Conservation (phyloP, 2,113 vertebrate species). For the Benitochromis conjunctus region DNA sequence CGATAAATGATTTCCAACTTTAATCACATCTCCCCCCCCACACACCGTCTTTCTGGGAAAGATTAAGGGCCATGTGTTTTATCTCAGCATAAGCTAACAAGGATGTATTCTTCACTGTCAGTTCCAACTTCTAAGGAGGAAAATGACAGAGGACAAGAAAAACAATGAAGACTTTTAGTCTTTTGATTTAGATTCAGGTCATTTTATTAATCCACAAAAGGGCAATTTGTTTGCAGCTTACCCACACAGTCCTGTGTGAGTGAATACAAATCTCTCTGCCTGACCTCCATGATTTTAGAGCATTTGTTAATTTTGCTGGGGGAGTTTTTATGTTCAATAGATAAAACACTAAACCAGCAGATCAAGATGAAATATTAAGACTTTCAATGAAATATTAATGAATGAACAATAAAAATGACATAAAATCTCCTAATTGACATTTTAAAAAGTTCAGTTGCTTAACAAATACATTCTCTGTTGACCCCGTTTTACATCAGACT, state of each 20-base stretch:
- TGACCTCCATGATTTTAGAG: not conserved
- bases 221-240: not conserved
- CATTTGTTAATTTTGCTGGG: not conserved
- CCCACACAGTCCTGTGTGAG: not conserved
- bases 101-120: not conserved
- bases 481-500: not conserved
- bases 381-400: not conserved
- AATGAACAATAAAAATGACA: not conserved
- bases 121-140: not conserved
- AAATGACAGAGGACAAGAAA: not conserved
- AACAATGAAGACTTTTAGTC: not conserved
- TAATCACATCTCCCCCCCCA: conserved; percentile 26
- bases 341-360: not conserved
- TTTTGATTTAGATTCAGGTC: not conserved
- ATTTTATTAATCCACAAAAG: not conserved
- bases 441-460: rapidly evolving
- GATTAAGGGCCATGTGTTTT: conserved; percentile 24
- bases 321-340: not conserved
- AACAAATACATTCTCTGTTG: not conserved
- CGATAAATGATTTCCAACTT: conserved; percentile 57
- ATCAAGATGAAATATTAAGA: not conserved
- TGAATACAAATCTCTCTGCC: not conserved
- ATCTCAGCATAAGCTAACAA: not conserved
- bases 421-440: not conserved
- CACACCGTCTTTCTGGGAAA: conserved; percentile 31